Conservation (phyloP, 92 coral and sea anemone species). For the Meandrina meandrites region DNA sequence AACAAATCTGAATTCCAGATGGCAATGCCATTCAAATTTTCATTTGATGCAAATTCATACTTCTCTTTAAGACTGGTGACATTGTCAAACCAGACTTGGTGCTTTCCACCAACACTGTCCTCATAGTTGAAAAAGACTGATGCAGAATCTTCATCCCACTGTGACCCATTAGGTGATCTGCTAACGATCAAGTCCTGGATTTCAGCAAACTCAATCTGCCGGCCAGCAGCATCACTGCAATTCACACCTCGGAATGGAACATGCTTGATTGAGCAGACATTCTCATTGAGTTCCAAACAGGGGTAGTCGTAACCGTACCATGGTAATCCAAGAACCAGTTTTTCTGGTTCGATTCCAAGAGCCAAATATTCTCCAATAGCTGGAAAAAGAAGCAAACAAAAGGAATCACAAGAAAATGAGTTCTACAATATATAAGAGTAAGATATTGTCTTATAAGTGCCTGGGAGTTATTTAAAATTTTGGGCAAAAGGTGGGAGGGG, state of each 20-base stretch:
- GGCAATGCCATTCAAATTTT: constrained; percentile 83
- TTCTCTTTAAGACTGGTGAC: constrained; percentile 70
- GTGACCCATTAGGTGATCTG: constrained; percentile 68
- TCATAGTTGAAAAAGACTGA: constrained; percentile 83
- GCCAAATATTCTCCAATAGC: constrained; percentile 77
- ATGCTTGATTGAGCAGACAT: constrained; percentile 74
- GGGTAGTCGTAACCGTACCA: constrained; percentile 98
- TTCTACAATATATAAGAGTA: too few relatives aligned
- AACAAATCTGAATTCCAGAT: constrained; percentile 94
- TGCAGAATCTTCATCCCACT: constrained; percentile 63
- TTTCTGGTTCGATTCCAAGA: constrained; percentile 71
- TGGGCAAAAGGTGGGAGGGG: too few relatives aligned
- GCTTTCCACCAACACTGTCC: constrained; percentile 70
- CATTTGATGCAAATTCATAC: constrained; percentile 58
- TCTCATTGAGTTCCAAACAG: constrained; percentile 55
- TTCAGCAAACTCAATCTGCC: constrained; percentile 79
- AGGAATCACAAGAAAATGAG: neutral
- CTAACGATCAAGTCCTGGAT: constrained; percentile 76
- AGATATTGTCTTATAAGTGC: too few relatives aligned
- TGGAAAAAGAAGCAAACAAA: constrained; percentile 7
- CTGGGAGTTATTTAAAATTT: too few relatives aligned
- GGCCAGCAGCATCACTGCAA: constrained; percentile 99
- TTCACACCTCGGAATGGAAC: constrained; percentile 94
- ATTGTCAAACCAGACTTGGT: constrained; percentile 96
- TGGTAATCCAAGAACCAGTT: constrained; percentile 94